Percentiles rank a stretch among this genome's conserved stretches.
These are phyloP conservation scores for Pseudomyrmex flavicornis DNA, from an alignment of 1,140 invertebrate species.

Conservation along the genomic window DNA sequence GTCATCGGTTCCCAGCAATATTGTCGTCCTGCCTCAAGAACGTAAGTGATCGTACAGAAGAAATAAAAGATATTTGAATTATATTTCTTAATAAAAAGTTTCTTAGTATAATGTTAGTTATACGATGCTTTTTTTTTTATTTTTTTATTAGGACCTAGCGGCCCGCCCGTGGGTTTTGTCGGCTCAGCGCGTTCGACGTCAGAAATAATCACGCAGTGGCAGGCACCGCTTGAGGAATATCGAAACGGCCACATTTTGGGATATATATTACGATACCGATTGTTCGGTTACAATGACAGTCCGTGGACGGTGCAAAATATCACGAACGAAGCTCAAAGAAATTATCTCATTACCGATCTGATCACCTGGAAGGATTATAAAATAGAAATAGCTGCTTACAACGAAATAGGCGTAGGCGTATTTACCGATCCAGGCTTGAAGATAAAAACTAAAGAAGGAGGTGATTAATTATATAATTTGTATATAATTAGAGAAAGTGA, in stretches of 20 bases:
- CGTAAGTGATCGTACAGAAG: constrained; percentile 87
- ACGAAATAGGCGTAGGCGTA: constrained; percentile 97
- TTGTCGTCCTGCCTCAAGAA: constrained; percentile 96
- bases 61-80: not conserved
- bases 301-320: constrained; percentile 96
- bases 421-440: constrained; percentile 94
- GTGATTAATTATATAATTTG: constrained; percentile 74
- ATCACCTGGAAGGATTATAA: constrained; percentile 99
- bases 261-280: constrained; percentile 95
- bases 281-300: constrained; percentile 95
- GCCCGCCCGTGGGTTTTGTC: constrained; percentile 95
- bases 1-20: constrained; percentile 94
- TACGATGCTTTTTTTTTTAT: too few relatives aligned
- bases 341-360: constrained; percentile 96
- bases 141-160: constrained; percentile 91
- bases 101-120: too few relatives aligned
- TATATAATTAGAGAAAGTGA: not conserved
- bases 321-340: constrained; percentile 96
- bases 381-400: constrained; percentile 98
- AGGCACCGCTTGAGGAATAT: constrained; percentile 96
- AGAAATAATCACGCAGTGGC: constrained; percentile 99
- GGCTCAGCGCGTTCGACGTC: constrained; percentile 96
- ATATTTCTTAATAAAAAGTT: not conserved
- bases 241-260: constrained; percentile 98
- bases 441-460: constrained; percentile 97